These are phyloP conservation scores for Ctenomys sociabilis DNA, from an alignment of 2,113 vertebrate genomes.

Conservation along the genomic window DNA sequence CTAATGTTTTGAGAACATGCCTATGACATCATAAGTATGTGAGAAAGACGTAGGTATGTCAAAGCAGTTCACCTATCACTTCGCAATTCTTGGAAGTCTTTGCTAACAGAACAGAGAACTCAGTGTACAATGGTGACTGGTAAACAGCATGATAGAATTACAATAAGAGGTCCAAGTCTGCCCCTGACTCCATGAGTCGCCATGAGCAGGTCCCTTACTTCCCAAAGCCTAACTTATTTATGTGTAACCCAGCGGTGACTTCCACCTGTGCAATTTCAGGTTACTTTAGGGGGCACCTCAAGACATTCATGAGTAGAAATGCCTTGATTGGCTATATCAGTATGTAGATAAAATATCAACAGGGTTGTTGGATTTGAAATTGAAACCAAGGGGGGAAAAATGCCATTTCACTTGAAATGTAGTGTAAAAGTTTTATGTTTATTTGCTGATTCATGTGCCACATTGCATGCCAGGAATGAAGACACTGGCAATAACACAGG, in stretches of 20 bases:
- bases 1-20: neutral
- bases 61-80: neutral
- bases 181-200: too few relatives aligned
- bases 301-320: neutral
- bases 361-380: neutral
- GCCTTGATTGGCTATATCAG: neutral
- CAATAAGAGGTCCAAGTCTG: neutral
- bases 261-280: neutral
- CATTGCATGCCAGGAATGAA: neutral
- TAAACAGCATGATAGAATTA: neutral
- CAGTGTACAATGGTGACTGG: fast-evolving
- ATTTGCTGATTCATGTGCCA: neutral
- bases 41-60: neutral
- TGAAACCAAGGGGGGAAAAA: slow-evolving; percentile 27
- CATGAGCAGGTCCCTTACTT: neutral
- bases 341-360: neutral
- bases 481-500: neutral
- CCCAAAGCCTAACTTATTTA: neutral
- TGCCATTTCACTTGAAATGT: neutral
- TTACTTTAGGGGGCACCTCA: neutral
- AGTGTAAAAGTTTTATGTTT: neutral
- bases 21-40: neutral
- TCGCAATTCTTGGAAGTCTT: neutral
- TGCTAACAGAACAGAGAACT: neutral
- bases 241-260: neutral